Conservation (phyloP, 2,113 vertebrate genomes). For the Cyphomyrus plagiostoma region DNA sequence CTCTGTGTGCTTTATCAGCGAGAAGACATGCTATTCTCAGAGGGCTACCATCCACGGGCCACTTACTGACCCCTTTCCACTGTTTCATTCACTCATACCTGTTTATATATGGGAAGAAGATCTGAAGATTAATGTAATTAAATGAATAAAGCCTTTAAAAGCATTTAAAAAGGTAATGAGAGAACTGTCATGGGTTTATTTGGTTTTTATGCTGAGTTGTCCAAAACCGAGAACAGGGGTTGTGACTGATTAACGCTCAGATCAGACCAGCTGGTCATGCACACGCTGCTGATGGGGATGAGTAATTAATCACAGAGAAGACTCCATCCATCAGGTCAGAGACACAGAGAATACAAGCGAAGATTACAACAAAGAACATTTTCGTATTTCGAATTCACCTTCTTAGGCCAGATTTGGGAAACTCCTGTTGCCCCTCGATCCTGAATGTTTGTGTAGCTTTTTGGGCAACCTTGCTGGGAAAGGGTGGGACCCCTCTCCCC, state of each 20-base stretch:
- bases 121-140: background rate
- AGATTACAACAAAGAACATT: background rate
- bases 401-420: background rate
- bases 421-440: background rate
- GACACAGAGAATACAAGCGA: background rate
- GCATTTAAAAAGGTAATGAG: background rate
- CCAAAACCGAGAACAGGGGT: background rate
- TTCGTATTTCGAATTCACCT: background rate
- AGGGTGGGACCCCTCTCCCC: background rate
- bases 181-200: background rate
- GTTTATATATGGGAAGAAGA: background rate
- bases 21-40: background rate
- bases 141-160: background rate
- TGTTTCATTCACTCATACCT: background rate
- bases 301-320: background rate
- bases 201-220: background rate
- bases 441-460: background rate
- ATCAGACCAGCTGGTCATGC: background rate
- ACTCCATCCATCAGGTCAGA: background rate
- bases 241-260: background rate
- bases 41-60: background rate
- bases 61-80: background rate
- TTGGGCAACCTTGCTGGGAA: background rate
- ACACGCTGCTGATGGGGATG: background rate
- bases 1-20: background rate